A percentile compares a stretch with the other conserved stretches of the same genome.
Evolutionary conservation across 1,140 invertebrate genomes (phyloP).

Genomic region (Hirudo medicinalis): DNA sequence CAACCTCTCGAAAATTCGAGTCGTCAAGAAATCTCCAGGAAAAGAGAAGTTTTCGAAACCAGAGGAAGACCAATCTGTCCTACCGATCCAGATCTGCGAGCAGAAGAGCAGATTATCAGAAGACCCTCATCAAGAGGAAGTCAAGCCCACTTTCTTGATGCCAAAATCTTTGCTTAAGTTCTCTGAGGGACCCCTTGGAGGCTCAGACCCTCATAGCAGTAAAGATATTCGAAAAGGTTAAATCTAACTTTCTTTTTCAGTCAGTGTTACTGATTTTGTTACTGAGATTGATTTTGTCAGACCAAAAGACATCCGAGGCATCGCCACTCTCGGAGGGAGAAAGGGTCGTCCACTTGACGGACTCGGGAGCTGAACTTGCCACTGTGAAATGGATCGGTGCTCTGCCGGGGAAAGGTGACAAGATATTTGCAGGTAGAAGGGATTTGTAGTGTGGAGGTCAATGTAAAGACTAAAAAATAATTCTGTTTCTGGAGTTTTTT

Average conservation of each 20-base stretch:
- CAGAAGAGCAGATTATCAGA: too few relatives aligned
- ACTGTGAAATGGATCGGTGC: slow-evolving; percentile 47
- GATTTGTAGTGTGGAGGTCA: slow-evolving; percentile 37
- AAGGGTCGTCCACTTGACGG: slow-evolving; percentile 47
- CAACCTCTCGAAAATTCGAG: slow-evolving; percentile 1
- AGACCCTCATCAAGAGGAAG: too few relatives aligned
- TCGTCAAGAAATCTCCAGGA: background rate
- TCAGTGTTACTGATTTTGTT: background rate
- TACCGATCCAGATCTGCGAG: too few relatives aligned
- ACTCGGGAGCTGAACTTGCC: slow-evolving; percentile 42
- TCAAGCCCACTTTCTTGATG: too few relatives aligned
- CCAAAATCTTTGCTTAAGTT: background rate
- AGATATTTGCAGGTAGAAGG: slow-evolving; percentile 46
- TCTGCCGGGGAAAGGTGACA: slow-evolving; percentile 39
- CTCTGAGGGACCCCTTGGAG: background rate
- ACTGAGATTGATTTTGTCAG: background rate
- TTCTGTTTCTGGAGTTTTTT: too few relatives aligned
- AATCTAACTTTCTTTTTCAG: background rate
- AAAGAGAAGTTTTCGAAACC: background rate
- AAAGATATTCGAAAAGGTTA: background rate
- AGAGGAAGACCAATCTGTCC: background rate
- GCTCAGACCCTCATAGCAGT: background rate
- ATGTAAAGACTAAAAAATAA: too few relatives aligned
- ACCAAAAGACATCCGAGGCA: slow-evolving; percentile 14
- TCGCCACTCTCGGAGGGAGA: slow-evolving; percentile 42